Conservation (phyloP, 2,113 vertebrate genomes). For the Nyctereutes procyonoides region DNA sequence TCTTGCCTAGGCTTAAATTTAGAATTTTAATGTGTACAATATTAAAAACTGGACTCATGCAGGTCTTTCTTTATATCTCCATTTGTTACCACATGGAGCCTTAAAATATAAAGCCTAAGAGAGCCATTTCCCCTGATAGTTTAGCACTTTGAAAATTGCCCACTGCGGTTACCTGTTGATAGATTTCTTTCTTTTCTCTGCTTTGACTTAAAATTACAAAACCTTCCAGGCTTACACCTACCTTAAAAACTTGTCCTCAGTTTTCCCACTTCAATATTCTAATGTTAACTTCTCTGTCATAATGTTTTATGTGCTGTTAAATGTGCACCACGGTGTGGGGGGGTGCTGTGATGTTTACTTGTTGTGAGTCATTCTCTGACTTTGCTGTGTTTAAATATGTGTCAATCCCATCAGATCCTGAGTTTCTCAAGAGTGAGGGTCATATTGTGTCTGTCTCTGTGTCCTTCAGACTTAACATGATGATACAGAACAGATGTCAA, state of each 20-base stretch:
- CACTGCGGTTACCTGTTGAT: neutral
- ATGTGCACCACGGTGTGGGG: neutral
- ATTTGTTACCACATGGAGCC: neutral
- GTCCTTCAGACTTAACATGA: neutral
- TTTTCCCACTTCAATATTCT: neutral
- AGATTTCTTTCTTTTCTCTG: neutral
- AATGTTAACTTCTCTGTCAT: slow-evolving; percentile 8
- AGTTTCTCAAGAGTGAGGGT: neutral
- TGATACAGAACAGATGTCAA: neutral
- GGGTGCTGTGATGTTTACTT: neutral
- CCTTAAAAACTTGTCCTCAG: neutral
- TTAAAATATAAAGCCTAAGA: slow-evolving; percentile 7
- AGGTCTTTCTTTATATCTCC: neutral
- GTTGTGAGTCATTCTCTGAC: neutral
- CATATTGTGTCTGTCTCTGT: slow-evolving; percentile 18
- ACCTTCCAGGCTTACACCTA: neutral
- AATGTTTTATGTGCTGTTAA: neutral
- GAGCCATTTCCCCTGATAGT: neutral
- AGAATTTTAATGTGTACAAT: neutral
- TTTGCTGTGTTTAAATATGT: slow-evolving; percentile 11
- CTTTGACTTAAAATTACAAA: slow-evolving; percentile 19
- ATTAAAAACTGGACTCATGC: neutral
- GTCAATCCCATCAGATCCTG: neutral
- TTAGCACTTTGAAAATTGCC: slow-evolving; percentile 15
- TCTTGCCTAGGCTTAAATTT: neutral